Base-by-base conservation (phyloP, 2,888 invertebrate genomes). In the Acrobasis suavella region DNA sequence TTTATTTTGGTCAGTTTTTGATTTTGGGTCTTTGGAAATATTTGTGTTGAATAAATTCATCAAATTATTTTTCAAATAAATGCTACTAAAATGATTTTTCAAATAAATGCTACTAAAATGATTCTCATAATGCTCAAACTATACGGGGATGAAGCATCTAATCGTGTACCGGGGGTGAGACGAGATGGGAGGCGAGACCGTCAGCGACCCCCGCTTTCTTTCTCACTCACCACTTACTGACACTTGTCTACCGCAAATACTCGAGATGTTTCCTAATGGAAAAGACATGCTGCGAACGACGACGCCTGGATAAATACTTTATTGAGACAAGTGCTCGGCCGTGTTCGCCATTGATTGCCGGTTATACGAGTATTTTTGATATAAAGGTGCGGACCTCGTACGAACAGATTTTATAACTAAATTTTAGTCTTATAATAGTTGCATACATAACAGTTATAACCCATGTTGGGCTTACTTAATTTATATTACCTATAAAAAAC, bases 261-360 rank as follows among this genome's bases (percentile, higher is more conserved):
- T 90, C 79, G 80, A 87, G 77, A 79, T 81, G 88, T 86, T 83
- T 83, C 85, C 88, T 91, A 92, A 92, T 92, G 91, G 91, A 92
- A 92, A 91, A 92, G 85, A 91, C 91, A 89, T 92, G 91, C 91
- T 91, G 74, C 86, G 76, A 77, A 74, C 76, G 81, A 80, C 81
- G 80, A 81, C 69, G 76, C 81, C 85, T 86, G 88, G 78, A 85
- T 91, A 91, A 91, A 91, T 91, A 91, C 91, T 91, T 91, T 89
- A 91, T 88, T 82, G 88, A 77, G 81, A 89, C 90, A 83, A 91
- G 90, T 83, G 84, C 84, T 75, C 69, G 78, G 76, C 75, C 81
- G 74, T 85, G 83, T 80, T 77, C 76, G 62, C 72, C 80, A 83
- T 81, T 83, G 85, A 85, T 86, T 84, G 75, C 71, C 69, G 68